Conservation (phyloP, 2,888 invertebrate species). For the Podabrus alpinus region DNA sequence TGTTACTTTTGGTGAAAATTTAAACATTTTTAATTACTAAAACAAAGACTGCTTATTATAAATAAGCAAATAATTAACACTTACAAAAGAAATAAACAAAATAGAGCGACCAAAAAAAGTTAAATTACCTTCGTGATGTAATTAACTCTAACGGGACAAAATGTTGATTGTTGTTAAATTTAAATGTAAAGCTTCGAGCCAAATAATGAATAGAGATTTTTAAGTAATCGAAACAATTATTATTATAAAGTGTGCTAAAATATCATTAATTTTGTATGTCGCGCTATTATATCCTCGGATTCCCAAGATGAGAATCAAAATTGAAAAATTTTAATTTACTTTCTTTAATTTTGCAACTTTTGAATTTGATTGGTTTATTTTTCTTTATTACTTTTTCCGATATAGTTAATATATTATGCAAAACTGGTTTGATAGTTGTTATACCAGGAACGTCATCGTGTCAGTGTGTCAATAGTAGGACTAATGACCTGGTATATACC, state of each 20-base stretch:
- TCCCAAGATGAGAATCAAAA: background rate
- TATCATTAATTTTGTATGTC: background rate
- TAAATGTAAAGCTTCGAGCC: background rate
- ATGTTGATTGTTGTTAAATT: background rate
- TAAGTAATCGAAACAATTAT: background rate
- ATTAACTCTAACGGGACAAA: background rate
- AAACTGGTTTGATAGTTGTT: background rate
- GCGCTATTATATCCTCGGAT: background rate
- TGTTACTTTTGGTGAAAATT: background rate
- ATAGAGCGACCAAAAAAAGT: background rate
- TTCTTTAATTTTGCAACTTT: background rate
- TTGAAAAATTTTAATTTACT: background rate
- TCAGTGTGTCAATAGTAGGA: background rate
- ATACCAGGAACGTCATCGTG: background rate
- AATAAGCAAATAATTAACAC: background rate
- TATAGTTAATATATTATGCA: background rate
- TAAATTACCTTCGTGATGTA: background rate
- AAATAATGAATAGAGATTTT: background rate
- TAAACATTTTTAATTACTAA: background rate
- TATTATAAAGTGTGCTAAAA: background rate
- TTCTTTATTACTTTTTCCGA: background rate
- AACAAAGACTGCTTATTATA: background rate
- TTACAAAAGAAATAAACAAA: background rate
- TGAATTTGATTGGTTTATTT: background rate
- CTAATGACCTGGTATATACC: background rate